These are phyloP conservation scores for Microcebus murinus DNA, from an alignment of 2,113 vertebrate genomes.

Conservation along the genomic window DNA sequence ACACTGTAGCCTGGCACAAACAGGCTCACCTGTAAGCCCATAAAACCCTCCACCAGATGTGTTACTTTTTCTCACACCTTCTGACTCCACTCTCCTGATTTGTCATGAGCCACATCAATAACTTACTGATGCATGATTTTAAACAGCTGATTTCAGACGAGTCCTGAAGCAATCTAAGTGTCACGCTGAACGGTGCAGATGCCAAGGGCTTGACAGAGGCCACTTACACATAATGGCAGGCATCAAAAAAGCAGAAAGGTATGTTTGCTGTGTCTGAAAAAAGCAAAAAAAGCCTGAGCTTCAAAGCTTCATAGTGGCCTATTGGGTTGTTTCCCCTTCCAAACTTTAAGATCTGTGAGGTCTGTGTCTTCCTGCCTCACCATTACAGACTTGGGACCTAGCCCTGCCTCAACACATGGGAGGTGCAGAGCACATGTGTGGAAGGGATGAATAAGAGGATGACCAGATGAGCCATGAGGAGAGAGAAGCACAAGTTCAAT, in stretches of 20 bases:
- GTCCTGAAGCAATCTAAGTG: background rate
- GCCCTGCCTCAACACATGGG: background rate
- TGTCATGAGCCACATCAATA: slow-evolving; percentile 27
- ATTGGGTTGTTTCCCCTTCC: background rate
- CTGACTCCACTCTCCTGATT: background rate
- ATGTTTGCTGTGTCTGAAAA: background rate
- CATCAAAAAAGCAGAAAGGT: background rate
- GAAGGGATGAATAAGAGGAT: background rate
- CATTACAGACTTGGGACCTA: background rate
- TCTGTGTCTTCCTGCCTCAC: background rate
- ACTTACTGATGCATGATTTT: slow-evolving; percentile 41
- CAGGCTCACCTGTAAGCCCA: slow-evolving; percentile 50
- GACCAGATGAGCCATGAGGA: background rate
- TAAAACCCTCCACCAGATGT: background rate
- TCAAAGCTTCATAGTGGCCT: background rate
- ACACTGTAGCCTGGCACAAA: background rate
- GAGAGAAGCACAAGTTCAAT: background rate
- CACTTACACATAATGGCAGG: background rate
- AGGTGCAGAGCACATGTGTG: background rate
- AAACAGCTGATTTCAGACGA: slow-evolving; percentile 20
- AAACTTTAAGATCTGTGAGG: background rate
- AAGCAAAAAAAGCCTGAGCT: background rate
- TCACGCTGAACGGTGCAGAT: background rate
- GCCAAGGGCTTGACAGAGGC: background rate
- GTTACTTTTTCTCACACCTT: slow-evolving; percentile 22